Conservation (phyloP, 2,797 vertebrate genomes). For the Sebastes elongatus region DNA sequence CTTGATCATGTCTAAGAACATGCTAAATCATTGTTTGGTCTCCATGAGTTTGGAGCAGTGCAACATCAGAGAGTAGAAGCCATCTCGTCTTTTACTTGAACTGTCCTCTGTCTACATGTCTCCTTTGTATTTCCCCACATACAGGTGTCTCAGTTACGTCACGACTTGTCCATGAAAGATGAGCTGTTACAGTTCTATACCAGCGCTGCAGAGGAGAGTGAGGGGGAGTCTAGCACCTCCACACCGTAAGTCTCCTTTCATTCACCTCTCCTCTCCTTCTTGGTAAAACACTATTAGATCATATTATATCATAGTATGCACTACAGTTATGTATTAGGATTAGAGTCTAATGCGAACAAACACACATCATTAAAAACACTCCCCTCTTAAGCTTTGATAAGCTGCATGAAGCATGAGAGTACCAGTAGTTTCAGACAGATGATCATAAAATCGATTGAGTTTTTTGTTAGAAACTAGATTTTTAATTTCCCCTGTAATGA, state of each 20-base stretch:
- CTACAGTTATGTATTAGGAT: background rate
- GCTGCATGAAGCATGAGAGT: background rate
- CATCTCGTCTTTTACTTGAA: background rate
- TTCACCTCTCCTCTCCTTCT: background rate
- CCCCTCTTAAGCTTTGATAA: background rate
- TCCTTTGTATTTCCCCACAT: background rate
- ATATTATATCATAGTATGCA: background rate
- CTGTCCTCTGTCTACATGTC: background rate
- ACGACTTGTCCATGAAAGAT: conserved; percentile 98
- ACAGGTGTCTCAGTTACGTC: conserved; percentile 95
- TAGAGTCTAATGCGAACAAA: background rate
- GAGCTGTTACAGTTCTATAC: conserved; percentile 98
- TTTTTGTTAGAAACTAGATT: background rate
- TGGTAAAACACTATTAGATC: background rate
- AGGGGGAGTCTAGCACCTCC: conserved; percentile 90
- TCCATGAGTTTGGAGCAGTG: background rate
- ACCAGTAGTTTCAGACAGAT: background rate
- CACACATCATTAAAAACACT: background rate
- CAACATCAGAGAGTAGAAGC: background rate
- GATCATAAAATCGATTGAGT: background rate
- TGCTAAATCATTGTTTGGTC: background rate
- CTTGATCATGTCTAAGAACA: background rate
- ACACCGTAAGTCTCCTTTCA: conserved; percentile 88
- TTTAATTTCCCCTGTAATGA: too few relatives aligned
- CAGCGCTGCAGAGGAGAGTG: conserved; percentile 93